These are phyloP conservation scores for Platyura marginata DNA, from an alignment of 1,140 invertebrate species.

Conservation along the genomic window DNA sequence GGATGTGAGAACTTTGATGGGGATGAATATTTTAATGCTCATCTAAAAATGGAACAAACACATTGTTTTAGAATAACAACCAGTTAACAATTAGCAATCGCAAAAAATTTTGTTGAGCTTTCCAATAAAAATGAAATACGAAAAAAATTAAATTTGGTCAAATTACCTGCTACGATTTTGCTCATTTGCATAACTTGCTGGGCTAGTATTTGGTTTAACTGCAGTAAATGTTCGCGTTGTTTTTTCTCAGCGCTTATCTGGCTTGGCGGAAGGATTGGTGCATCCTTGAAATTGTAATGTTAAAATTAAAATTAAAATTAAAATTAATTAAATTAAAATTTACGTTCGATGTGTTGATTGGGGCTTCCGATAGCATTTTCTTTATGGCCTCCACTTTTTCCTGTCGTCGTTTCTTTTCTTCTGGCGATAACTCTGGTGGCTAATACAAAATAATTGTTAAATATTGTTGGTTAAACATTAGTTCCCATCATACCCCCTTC, in stretches of 20 bases:
- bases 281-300: no score
- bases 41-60: no score
- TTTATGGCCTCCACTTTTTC: conserved; percentile 82
- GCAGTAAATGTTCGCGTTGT: conserved; percentile 69
- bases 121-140: neutral
- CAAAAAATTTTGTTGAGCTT: no score
- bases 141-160: neutral
- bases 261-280: conserved; percentile 24
- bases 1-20: no score
- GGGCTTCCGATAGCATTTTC: conserved; percentile 66
- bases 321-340: conserved; percentile 4
- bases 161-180: conserved; percentile 78
- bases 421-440: conserved; percentile 56
- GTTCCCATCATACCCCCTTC: no score
- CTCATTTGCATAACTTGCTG: conserved; percentile 86
- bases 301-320: no score
- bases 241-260: conserved; percentile 65
- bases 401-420: conserved; percentile 60
- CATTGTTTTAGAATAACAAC: no score
- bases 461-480: no score
- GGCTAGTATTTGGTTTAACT: conserved; percentile 80
- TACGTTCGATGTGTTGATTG: conserved; percentile 27
- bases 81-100: no score
- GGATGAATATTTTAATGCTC: no score
- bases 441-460: conserved; percentile 13